Percentiles rank a stretch among this genome's conserved stretches.
phyloP scores from a whole-genome alignment of 2,797 vertebrate genomes.

The Neomorphus geoffroyi region DNA sequence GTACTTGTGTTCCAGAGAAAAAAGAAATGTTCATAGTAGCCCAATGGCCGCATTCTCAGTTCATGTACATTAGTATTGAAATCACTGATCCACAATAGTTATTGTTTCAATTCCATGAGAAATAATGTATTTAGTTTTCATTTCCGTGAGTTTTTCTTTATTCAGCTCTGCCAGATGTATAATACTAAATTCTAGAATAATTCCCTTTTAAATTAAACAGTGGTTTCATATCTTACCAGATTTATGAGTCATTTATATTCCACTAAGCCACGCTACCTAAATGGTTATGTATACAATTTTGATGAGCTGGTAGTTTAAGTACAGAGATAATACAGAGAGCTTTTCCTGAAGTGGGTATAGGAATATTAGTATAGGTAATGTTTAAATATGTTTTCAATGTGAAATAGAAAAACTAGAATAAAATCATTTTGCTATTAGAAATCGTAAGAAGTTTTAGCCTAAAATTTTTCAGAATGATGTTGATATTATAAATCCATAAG shows the following conservation, averaged over 20 bases:
- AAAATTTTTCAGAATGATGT: background rate
- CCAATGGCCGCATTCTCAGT: background rate
- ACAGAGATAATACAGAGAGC: slow-evolving; percentile 20
- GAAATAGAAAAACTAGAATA: slow-evolving; percentile 27
- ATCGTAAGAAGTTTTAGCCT: slow-evolving; percentile 4
- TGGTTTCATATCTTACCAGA: slow-evolving; percentile 21
- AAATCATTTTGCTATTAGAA: background rate
- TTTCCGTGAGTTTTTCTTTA: slow-evolving; percentile 25
- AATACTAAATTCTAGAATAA: slow-evolving; percentile 35
- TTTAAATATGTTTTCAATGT: slow-evolving; percentile 31
- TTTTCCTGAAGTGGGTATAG: slow-evolving; percentile 33
- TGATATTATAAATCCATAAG: background rate
- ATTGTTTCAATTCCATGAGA: background rate
- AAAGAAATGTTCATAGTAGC: background rate
- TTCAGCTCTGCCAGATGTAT: background rate
- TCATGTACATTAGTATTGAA: background rate
- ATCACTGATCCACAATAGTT: background rate
- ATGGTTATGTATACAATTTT: slow-evolving; percentile 52
- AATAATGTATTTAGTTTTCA: background rate
- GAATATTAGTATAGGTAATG: slow-evolving; percentile 22
- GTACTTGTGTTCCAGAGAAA: background rate
- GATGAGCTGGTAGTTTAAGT: slow-evolving; percentile 56
- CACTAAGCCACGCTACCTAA: slow-evolving; percentile 17
- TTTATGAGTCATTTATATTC: slow-evolving; percentile 62
- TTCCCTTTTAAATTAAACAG: slow-evolving; percentile 55